phyloP scores from a whole-genome alignment of 2,888 invertebrate species.

The Nephrocerus scutellatus region DNA sequence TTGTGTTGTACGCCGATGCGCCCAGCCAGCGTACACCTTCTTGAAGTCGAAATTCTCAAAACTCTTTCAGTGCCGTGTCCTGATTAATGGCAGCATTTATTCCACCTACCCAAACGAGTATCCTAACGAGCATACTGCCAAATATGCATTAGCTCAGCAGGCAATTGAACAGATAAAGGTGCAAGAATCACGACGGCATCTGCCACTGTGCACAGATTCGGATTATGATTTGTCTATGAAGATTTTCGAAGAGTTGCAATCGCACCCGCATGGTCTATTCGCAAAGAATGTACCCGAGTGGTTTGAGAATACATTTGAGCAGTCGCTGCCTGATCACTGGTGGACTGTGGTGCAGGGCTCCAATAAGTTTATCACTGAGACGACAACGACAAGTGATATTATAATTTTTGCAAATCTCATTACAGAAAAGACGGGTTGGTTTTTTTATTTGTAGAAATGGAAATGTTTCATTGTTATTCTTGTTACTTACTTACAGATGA shows the following conservation, averaged over 20 bases:
- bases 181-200: slow-evolving; percentile 29
- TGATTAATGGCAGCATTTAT: slow-evolving; percentile 33
- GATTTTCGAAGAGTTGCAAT: slow-evolving; percentile 36
- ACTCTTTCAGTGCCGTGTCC: slow-evolving; percentile 35
- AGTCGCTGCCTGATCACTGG: slow-evolving; percentile 66
- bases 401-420: slow-evolving; percentile 39
- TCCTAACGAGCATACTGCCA: slow-evolving; percentile 31
- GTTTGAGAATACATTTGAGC: slow-evolving; percentile 56
- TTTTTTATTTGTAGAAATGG: too few relatives aligned
- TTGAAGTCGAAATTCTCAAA: slow-evolving; percentile 29
- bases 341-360: slow-evolving; percentile 55
- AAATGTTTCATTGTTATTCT: neutral
- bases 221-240: slow-evolving; percentile 36
- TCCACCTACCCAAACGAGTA: slow-evolving; percentile 43
- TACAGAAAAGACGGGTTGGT: slow-evolving; percentile 23
- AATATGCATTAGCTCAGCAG: slow-evolving; percentile 33
- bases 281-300: slow-evolving; percentile 53
- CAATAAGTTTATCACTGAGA: slow-evolving; percentile 49
- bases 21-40: slow-evolving; percentile 32
- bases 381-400: slow-evolving; percentile 31
- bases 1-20: slow-evolving; percentile 31
- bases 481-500: slow-evolving; percentile 9
- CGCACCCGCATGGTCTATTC: slow-evolving; percentile 54
- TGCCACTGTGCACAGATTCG: slow-evolving; percentile 32
- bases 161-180: slow-evolving; percentile 38